Base-by-base conservation (phyloP, 2,113 vertebrate species). In the Pteropus alecto region DNA sequence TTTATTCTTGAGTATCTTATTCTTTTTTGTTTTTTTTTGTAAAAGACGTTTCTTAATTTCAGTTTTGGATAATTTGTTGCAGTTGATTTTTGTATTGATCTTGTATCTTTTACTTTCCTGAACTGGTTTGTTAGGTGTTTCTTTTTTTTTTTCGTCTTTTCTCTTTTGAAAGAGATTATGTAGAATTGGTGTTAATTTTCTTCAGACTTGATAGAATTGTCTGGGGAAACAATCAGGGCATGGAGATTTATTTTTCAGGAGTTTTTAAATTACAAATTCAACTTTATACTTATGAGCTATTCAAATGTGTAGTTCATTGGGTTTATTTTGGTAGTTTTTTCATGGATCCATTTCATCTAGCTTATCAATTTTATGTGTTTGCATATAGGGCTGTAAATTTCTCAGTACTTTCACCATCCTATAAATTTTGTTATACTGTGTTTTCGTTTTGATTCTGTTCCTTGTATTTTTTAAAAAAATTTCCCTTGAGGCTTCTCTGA, bases 131-230 rank as follows among this genome's bases (percentile, higher is more conserved):
- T 56, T 93, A 81, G 41, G 30, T 77, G 21, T 41, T 78, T 43
- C 43, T 48, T 87, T 43, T 12, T 5, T 5, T 2, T 2, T 38
- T 2, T 2, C 48, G 14, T 5, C 13, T 35, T 6, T 19, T 43
- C 28, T 35, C 35, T 58, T 83, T 89, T 54, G 63, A 70, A 71
- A 90, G 67, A 60, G 38, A 65, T 71, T 93, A 28, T 84, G 7
- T 82, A 82, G 30, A 87, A 83, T 90, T 68, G 6, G 19, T 92
- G 33, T 83, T 87, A 87, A 87, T 82, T 94, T 79, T 70, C 26
- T 93, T 51, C 2, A 87, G 33, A 51, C 87, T 87, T 87, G 26
- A 41, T 71, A 19, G 30, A 43, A 35, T 35, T 48, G 56, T 76
- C 12, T 93, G 33, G 41, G 56, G 21, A 41, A 58, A 71, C 54